phyloP scores from a whole-genome alignment of 2,888 invertebrate genomes.

The Agrotis segetum region DNA sequence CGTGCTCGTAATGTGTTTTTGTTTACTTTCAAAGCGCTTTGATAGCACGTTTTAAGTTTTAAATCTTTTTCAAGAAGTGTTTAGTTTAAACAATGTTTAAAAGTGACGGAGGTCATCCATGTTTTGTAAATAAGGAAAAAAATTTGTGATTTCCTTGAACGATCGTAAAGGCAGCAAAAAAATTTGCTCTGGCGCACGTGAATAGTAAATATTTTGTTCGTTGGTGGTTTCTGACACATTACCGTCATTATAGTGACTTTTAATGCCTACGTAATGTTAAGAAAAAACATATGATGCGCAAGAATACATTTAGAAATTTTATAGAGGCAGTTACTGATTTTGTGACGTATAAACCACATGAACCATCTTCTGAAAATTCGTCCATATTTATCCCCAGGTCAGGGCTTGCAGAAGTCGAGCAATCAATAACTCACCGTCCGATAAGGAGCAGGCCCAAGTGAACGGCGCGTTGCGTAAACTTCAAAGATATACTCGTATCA shows the following conservation, averaged over 20 bases:
- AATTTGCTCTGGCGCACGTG: slow-evolving; percentile 11
- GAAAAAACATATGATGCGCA: not conserved
- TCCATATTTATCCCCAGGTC: no score
- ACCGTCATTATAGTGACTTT: slow-evolving; percentile 1
- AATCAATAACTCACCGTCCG: no score
- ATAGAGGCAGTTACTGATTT: no score
- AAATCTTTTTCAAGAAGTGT: slow-evolving; percentile 40
- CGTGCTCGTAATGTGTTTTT: slow-evolving; percentile 2
- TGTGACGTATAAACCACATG: no score
- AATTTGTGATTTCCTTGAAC: slow-evolving; percentile 55
- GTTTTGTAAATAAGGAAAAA: slow-evolving; percentile 69
- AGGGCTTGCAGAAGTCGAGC: no score
- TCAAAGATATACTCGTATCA: no score
- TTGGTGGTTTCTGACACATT: slow-evolving; percentile 14
- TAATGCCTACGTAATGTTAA: not conserved
- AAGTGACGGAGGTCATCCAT: slow-evolving; percentile 48
- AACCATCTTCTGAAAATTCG: no score
- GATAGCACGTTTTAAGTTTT: slow-evolving; percentile 13
- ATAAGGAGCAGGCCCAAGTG: no score
- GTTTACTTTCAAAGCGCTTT: slow-evolving; percentile 41
- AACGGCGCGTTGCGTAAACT: no score
- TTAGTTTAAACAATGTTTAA: slow-evolving; percentile 31
- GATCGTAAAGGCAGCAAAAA: slow-evolving; percentile 54
- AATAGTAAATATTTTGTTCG: slow-evolving; percentile 39
- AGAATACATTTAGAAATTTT: no score